Evolutionary conservation across 2,797 vertebrate species (phyloP), one percentile per base, ranked within the genome.

Genomic region (Anguilla megastoma): DNA sequence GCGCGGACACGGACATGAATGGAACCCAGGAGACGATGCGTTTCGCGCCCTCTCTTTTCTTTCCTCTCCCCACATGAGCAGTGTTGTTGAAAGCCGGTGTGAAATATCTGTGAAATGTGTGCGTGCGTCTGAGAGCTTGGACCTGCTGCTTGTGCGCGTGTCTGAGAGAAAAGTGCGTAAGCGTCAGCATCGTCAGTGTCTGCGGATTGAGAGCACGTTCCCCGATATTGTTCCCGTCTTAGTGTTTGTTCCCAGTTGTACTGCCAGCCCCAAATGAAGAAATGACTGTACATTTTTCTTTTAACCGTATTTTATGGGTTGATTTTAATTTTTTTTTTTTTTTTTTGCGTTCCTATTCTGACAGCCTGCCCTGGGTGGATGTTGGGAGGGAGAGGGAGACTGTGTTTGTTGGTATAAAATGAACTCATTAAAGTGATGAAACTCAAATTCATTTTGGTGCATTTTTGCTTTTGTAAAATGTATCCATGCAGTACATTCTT

Each of bases 351-450:
- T 91, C 91, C 86, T 90, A 90, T 91, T 92, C 90, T 94, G 92
- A 91, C 91, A 87, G 85, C 91, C 91, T 90, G 48, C 90, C 87
- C 63, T 89, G 90, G 90, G 91, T 74, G 91, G 76, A 87, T 87
- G 45, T 82, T 82, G 84, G 90, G 91, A 91, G 94, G 94, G 95
- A 92, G 90, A 93, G 95, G 91, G 95, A 95, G 94, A 95, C 94
- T 95, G 90, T 95, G 94, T 97, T 96, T 96, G 96, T 96, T 96
- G 96, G 94, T 97, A 96, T 96, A 96, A 97, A 86, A 96, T 96
- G 96, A 97, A 96, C 96, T 96, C 96, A 96, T 96, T 96, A 96
- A 97, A 97, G 95, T 96, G 95, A 96, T 95, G 92, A 96, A 95
- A 95, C 93, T 91, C 36, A 9, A 74, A 48, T 80, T 80, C 45